Conservation (phyloP, 2,113 vertebrate species). For the Pomatostomus ruficeps region DNA sequence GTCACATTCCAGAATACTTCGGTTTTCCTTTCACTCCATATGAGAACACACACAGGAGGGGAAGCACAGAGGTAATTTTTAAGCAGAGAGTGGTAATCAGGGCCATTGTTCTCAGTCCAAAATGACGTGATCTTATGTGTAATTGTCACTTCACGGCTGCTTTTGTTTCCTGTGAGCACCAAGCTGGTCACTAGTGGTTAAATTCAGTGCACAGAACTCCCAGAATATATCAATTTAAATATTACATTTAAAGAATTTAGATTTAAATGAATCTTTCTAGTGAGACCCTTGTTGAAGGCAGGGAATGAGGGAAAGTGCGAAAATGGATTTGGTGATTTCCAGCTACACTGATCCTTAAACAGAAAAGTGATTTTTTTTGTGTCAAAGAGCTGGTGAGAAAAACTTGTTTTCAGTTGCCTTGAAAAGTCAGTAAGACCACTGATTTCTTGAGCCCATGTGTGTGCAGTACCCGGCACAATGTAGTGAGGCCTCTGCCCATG, state of each 20-base stretch:
- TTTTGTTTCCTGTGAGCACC: neutral
- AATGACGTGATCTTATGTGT: neutral
- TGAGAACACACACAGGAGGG: neutral
- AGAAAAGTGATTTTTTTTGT: neutral
- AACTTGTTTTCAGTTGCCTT: neutral
- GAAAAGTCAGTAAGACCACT: neutral
- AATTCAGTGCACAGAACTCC: neutral
- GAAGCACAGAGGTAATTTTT: neutral
- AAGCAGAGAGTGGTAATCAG: neutral
- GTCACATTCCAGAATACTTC: neutral
- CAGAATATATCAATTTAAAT: neutral
- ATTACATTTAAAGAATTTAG: too few relatives aligned
- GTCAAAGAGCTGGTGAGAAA: neutral
- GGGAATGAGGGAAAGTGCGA: neutral
- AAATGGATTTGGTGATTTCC: neutral
- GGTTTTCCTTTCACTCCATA: neutral
- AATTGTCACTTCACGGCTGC: neutral
- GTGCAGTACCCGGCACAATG: neutral
- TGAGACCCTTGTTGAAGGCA: neutral
- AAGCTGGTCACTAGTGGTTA: neutral
- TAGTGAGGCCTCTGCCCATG: neutral
- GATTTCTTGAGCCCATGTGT: neutral
- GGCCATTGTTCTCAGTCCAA: neutral
- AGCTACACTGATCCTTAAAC: neutral
- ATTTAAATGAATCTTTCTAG: too few relatives aligned